Conservation (phyloP, 2,888 invertebrate genomes). For the Andrena bicolor region DNA sequence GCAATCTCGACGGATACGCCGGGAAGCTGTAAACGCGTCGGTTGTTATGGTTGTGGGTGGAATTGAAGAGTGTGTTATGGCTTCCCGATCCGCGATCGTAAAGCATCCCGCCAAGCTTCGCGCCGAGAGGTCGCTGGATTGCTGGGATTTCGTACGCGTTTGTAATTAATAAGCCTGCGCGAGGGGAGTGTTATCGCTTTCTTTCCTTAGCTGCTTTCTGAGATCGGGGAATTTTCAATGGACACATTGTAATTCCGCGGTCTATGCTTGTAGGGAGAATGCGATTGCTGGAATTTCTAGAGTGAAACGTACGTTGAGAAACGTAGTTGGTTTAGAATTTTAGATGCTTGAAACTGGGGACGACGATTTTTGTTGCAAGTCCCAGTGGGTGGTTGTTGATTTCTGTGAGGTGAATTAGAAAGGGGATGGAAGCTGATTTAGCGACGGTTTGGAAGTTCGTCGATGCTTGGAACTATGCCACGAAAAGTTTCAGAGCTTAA, state of each 20-base stretch:
- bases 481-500: too few relatives aligned
- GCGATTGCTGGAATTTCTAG: neutral
- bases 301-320: neutral
- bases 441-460: too few relatives aligned
- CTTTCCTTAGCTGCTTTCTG: neutral
- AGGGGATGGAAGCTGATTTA: too few relatives aligned
- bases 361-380: too few relatives aligned
- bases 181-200: conserved; percentile 3
- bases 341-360: too few relatives aligned
- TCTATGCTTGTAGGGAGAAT: neutral
- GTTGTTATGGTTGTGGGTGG: neutral
- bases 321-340: too few relatives aligned
- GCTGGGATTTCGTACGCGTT: conserved; percentile 1
- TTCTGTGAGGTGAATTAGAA: too few relatives aligned
- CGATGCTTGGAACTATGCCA: too few relatives aligned
- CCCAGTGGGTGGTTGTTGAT: too few relatives aligned
- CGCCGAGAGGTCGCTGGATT: neutral
- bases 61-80: neutral
- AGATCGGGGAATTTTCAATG: neutral
- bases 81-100: neutral
- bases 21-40: neutral
- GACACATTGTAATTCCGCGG: neutral
- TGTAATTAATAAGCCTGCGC: conserved; percentile 1
- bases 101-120: neutral
- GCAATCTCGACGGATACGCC: neutral